A percentile compares a stretch with the other conserved stretches of the same genome.
These are phyloP conservation scores for Philonicus albiceps DNA, from an alignment of 2,888 invertebrate genomes.

Conservation along the genomic window DNA sequence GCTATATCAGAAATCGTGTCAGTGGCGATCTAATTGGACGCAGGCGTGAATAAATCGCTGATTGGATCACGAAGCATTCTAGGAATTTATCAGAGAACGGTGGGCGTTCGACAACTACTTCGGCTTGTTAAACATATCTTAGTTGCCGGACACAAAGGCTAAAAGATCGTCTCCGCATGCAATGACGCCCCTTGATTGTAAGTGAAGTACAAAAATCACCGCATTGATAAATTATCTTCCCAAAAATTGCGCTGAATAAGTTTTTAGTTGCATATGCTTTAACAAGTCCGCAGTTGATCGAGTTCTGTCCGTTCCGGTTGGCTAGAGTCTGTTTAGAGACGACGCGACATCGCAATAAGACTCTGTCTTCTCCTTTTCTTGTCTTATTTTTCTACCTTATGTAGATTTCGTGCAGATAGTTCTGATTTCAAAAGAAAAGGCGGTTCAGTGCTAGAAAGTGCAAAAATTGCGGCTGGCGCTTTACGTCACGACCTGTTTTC, in stretches of 20 bases:
- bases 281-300: background rate
- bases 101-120: background rate
- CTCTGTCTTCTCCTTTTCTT: background rate
- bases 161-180: background rate
- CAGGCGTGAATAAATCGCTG: background rate
- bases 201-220: background rate
- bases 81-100: background rate
- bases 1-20: background rate
- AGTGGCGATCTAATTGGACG: background rate
- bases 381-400: background rate
- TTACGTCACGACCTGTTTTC: constrained; percentile 28
- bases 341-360: background rate
- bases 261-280: background rate
- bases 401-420: background rate
- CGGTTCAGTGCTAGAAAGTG: constrained; percentile 26
- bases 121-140: background rate
- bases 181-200: background rate
- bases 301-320: background rate
- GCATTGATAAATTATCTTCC: background rate
- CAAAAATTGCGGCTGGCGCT: constrained; percentile 15
- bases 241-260: background rate
- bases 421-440: constrained; percentile 7
- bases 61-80: background rate
- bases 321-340: background rate
- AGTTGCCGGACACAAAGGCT: background rate